Evolutionary conservation across 2,113 vertebrate genomes (phyloP).

Genomic region (Oenanthe oenanthe): DNA sequence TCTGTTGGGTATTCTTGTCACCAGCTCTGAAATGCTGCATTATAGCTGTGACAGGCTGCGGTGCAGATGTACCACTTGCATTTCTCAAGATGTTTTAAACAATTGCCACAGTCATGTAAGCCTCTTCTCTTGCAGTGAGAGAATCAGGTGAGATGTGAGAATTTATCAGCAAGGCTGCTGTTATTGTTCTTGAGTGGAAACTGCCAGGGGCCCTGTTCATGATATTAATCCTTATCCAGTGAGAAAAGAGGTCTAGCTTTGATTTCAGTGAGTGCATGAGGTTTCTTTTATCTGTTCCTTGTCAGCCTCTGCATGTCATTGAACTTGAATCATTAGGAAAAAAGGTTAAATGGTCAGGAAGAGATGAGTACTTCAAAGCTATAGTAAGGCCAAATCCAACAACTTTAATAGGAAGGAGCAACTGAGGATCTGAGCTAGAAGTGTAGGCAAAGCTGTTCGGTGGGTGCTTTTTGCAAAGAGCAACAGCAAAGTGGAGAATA

Average conservation of each 20-base stretch:
- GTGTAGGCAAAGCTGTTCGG: background rate
- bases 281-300: background rate
- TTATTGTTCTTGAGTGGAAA: background rate
- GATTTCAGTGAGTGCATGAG: background rate
- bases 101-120: accelerated
- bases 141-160: background rate
- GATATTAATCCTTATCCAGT: background rate
- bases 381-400: background rate
- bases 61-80: background rate
- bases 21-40: background rate
- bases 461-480: background rate
- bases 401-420: accelerated
- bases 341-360: background rate
- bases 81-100: background rate
- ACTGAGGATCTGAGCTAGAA: background rate
- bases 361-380: background rate
- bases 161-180: background rate
- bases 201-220: background rate
- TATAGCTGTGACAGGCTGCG: background rate
- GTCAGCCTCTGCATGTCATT: background rate
- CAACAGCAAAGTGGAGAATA: background rate
- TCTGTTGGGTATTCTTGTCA: background rate
- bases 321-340: background rate
- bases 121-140: background rate
- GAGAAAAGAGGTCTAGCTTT: background rate